Base-by-base conservation (phyloP, 64 coral and sea anemone species). In the Orbicella faveolata region DNA sequence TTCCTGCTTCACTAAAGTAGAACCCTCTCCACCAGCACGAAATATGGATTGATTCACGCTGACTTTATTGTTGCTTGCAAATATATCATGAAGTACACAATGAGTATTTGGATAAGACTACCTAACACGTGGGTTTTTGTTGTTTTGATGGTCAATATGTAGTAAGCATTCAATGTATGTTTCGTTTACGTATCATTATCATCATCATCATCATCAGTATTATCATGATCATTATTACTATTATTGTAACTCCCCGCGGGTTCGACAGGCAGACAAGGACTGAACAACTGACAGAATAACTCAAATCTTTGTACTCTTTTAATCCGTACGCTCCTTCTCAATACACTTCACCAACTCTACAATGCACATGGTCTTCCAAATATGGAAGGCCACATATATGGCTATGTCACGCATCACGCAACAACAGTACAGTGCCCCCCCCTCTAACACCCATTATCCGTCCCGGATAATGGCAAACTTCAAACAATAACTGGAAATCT, bases 11-110 rank as follows among this genome's bases (percentile, higher is more conserved):
- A 73, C 69, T 73, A 73, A 73, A 34, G 69, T 73, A 33, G 21
- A 73, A 73, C 69, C 26, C 21, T 73, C 69, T 73, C 69, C 69
- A 73, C 69, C 69, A 73, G 69, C 69, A 73, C 69, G 69, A 10
- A 73, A 73, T 73, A 73, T 73, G 69, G 69, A 73, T 10, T 73
- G 69, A 73, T 73, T 73, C 69, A 73, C 69, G 3, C 30, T 10
- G 69, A 73, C 69, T 73, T 73, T 23, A 73, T 30, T 73, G 11
- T 10, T 73, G 69, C 26, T 23, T 73, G 25, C 11, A 73, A 73
- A 73, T 73, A 73, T 23, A 73, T 73, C 30, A 30, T 64, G 62
- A 64, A 64, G 62, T 15, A 64, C 15, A 64, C 62, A 64, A 12
- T 73, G 33, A 73, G 20, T 33, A 73, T 73, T 73, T 73, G 20